phyloP scores from a whole-genome alignment of 1,140 invertebrate species.

The Diabrotica undecimpunctata region DNA sequence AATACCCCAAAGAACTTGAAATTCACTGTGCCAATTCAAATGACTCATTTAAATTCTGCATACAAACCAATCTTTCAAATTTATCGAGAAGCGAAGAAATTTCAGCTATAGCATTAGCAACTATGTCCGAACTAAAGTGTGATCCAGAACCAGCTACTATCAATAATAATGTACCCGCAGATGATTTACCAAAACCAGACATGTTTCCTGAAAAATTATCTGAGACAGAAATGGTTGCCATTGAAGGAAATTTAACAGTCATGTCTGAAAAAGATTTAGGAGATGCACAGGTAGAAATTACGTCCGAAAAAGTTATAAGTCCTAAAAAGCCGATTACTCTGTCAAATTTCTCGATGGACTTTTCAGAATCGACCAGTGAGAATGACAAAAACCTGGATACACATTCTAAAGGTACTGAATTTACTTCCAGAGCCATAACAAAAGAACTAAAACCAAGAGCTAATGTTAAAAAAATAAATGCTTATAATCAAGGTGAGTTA shows the following conservation, averaged over 20 bases:
- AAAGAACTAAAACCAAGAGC: slow-evolving; percentile 21
- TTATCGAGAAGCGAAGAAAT: slow-evolving; percentile 28
- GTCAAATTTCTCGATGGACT: slow-evolving; percentile 41
- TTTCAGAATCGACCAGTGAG: slow-evolving; percentile 27
- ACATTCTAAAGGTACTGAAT: slow-evolving; percentile 22
- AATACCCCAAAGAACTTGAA: slow-evolving; percentile 16
- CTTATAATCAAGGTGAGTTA: slow-evolving; percentile 23
- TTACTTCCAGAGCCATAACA: slow-evolving; percentile 25
- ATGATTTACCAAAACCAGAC: background rate
- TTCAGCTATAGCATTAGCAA: slow-evolving; percentile 30
- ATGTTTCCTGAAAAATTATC: slow-evolving; percentile 1
- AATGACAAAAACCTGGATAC: slow-evolving; percentile 10
- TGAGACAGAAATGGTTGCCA: slow-evolving; percentile 36
- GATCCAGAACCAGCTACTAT: slow-evolving; percentile 9
- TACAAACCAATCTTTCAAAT: slow-evolving; percentile 27
- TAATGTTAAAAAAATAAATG: slow-evolving; percentile 18
- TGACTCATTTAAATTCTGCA: slow-evolving; percentile 20
- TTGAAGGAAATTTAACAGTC: slow-evolving; percentile 41
- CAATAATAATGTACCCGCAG: background rate
- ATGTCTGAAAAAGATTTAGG: slow-evolving; percentile 44
- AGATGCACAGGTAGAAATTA: slow-evolving; percentile 45
- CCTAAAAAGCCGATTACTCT: slow-evolving; percentile 36
- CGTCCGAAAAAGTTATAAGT: slow-evolving; percentile 31
- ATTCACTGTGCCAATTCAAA: slow-evolving; percentile 12
- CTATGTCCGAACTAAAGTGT: slow-evolving; percentile 24